Conservation (phyloP, 2,797 vertebrate species). For the Acanthurus leucopareius region DNA sequence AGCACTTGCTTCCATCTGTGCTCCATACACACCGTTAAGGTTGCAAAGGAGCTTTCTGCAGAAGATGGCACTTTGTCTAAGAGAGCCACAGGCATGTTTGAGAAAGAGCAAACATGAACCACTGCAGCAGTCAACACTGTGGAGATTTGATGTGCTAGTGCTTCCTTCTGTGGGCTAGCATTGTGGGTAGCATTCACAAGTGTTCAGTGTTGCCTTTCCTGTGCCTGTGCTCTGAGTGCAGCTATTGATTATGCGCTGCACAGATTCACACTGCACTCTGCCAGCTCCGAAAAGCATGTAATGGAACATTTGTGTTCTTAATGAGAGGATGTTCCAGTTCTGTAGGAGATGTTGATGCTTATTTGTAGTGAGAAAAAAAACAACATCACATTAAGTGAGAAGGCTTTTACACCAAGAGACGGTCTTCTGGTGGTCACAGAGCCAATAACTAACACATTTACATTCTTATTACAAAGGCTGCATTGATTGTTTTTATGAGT, state of each 20-base stretch:
- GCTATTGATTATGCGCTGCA: constrained; percentile 61
- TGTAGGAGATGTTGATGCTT: constrained; percentile 21
- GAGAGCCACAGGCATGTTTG: constrained; percentile 54
- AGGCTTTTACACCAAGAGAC: constrained; percentile 18
- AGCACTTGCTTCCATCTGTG: constrained; percentile 12
- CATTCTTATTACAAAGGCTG: constrained; percentile 45
- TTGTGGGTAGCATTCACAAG: constrained; percentile 36
- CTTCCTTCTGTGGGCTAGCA: constrained; percentile 33
- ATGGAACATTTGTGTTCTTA: constrained; percentile 50
- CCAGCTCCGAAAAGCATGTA: constrained; percentile 46
- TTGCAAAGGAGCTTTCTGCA: constrained; percentile 57
- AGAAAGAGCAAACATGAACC: constrained; percentile 33
- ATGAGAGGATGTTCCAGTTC: constrained; percentile 49
- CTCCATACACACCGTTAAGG: constrained; percentile 41
- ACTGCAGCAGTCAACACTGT: constrained; percentile 21
- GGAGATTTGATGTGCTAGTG: constrained; percentile 14
- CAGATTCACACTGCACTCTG: constrained; percentile 33
- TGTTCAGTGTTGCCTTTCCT: constrained; percentile 34
- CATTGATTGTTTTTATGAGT: constrained; percentile 51
- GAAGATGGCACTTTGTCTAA: constrained; percentile 55
- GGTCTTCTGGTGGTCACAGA: constrained; percentile 15
- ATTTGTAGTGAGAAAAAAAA: constrained; percentile 8
- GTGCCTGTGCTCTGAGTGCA: constrained; percentile 47
- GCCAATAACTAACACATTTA: constrained; percentile 47
- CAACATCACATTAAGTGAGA: background rate